phyloP scores from a whole-genome alignment of 2,797 vertebrate species.

The Gymnoscopelus microlampas region DNA sequence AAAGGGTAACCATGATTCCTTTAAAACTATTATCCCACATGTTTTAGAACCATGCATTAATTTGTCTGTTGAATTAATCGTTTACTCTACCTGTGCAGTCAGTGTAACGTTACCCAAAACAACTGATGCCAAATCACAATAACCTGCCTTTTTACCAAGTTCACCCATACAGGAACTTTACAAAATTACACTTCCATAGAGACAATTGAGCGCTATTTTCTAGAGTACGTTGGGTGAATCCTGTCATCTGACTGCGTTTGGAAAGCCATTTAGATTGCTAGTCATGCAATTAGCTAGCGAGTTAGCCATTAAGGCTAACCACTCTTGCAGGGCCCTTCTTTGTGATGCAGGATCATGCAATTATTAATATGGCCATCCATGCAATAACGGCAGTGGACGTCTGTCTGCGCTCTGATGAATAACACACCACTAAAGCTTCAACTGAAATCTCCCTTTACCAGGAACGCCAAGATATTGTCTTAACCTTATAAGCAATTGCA shows the following conservation, averaged over 20 bases:
- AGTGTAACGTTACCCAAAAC: no score
- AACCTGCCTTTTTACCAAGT: slow-evolving; percentile 26
- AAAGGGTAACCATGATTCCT: neutral
- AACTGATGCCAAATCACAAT: slow-evolving; percentile 41
- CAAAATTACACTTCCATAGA: neutral
- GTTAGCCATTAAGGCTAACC: slow-evolving; percentile 68
- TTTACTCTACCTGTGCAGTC: no score
- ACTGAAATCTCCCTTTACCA: neutral
- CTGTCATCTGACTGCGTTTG: neutral
- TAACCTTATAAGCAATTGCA: neutral
- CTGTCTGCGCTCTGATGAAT: neutral
- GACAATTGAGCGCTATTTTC: neutral
- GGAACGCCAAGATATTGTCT: rapidly evolving
- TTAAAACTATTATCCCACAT: no score
- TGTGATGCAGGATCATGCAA: slow-evolving; percentile 79
- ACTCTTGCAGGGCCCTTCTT: slow-evolving; percentile 72
- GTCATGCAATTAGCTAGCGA: slow-evolving; percentile 53
- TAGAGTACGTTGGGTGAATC: neutral
- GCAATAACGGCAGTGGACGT: slow-evolving; percentile 50
- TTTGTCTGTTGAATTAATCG: no score
- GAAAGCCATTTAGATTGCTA: slow-evolving; percentile 16
- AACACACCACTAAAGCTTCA: neutral
- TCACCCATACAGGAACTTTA: slow-evolving; percentile 53
- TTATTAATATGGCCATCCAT: slow-evolving; percentile 77
- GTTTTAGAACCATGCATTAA: no score